Evolutionary conservation across 2,797 vertebrate genomes (phyloP).

Genomic region (Micropoecilia bifurca): DNA sequence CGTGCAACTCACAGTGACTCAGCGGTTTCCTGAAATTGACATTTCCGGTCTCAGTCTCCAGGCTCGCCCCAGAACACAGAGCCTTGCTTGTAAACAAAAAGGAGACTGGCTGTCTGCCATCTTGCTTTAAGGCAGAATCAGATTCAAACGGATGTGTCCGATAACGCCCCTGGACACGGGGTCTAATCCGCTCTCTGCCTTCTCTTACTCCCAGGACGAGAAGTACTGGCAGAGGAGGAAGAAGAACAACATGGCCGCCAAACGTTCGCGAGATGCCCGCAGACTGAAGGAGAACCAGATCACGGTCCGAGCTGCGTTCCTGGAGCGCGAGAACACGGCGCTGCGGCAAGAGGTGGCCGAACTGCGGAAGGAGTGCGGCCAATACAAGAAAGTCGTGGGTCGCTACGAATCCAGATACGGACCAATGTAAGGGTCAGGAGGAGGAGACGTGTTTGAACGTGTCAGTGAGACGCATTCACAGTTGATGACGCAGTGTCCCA

Average conservation of each 20-base stretch:
- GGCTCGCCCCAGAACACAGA: neutral
- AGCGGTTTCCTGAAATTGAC: constrained; percentile 29
- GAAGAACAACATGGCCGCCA: constrained; percentile 97
- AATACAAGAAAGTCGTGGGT: constrained; percentile 86
- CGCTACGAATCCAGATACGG: constrained; percentile 92
- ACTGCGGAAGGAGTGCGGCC: constrained; percentile 91
- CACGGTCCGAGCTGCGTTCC: constrained; percentile 93
- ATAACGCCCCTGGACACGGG: neutral
- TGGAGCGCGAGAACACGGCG: constrained; percentile 93
- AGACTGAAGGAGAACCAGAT: constrained; percentile 98
- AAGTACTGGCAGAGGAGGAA: constrained; percentile 95
- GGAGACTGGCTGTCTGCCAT: constrained; percentile 33
- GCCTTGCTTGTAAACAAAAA: constrained; percentile 39
- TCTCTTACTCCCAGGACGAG: constrained; percentile 84
- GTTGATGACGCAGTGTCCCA: neutral
- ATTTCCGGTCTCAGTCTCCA: neutral
- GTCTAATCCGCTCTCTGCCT: neutral
- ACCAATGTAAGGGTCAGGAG: constrained; percentile 84
- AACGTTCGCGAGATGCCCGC: constrained; percentile 94
- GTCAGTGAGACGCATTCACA: neutral
- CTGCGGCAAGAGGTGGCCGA: constrained; percentile 92
- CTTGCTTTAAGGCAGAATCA: neutral
- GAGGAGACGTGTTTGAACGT: neutral
- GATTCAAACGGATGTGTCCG: neutral
- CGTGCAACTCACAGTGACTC: constrained; percentile 61